Evolutionary conservation across 2,797 vertebrate species (phyloP).

Genomic region (Acanthopagrus latus): DNA sequence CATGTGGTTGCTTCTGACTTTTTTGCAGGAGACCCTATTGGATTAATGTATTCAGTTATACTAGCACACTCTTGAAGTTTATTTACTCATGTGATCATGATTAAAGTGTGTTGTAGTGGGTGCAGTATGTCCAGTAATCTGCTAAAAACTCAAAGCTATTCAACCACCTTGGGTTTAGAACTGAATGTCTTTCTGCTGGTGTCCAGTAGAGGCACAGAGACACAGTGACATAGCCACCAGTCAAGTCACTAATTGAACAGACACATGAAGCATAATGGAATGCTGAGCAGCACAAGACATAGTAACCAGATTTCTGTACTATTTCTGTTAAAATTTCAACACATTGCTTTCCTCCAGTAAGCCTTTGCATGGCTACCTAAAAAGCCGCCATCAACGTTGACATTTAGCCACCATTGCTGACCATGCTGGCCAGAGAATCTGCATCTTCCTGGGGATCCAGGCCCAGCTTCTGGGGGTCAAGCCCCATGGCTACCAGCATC

Average conservation of each 20-base stretch:
- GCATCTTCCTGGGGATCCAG: slow-evolving; percentile 81
- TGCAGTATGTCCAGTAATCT: slow-evolving; percentile 48
- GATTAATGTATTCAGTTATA: slow-evolving; percentile 39
- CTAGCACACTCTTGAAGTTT: slow-evolving; percentile 24
- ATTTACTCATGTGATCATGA: slow-evolving; percentile 45
- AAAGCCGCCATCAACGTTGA: slow-evolving; percentile 24
- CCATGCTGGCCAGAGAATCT: slow-evolving; percentile 78
- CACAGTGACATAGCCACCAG: slow-evolving; percentile 67
- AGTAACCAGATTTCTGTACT: slow-evolving; percentile 79
- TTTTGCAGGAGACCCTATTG: slow-evolving; percentile 20
- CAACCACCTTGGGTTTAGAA: slow-evolving; percentile 37
- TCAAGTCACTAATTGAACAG: slow-evolving; percentile 71
- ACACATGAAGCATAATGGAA: slow-evolving; percentile 81
- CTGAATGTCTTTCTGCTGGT: slow-evolving; percentile 48
- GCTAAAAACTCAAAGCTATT: slow-evolving; percentile 58
- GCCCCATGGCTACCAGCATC: slow-evolving; percentile 86
- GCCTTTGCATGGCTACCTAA: slow-evolving; percentile 29
- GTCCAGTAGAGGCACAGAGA: slow-evolving; percentile 68
- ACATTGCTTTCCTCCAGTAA: slow-evolving; percentile 39
- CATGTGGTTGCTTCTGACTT: slow-evolving; percentile 11
- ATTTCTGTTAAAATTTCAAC: slow-evolving; percentile 73
- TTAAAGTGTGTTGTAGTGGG: slow-evolving; percentile 48
- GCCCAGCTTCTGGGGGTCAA: slow-evolving; percentile 86
- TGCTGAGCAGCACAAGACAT: slow-evolving; percentile 80
- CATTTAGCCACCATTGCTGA: slow-evolving; percentile 86